phyloP scores from a whole-genome alignment of 1,140 invertebrate species.

The Cyphomyrmex costatus region DNA sequence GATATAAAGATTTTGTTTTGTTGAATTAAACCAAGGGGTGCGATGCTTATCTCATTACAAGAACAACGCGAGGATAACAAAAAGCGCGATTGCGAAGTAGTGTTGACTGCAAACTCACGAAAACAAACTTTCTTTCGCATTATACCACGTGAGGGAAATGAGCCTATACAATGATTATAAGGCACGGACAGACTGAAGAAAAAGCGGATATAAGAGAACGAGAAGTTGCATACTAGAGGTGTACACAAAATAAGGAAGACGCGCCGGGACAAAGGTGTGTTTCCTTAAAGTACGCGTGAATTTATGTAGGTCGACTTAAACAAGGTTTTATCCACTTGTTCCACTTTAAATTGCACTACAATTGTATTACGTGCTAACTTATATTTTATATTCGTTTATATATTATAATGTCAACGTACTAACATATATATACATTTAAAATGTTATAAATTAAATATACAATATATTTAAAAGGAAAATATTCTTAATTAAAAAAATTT shows the following conservation, averaged over 20 bases:
- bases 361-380: neutral
- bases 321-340: conserved; percentile 47
- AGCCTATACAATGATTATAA: conserved; percentile 55
- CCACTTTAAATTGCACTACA: conserved; percentile 2
- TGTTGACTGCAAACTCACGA: conserved; percentile 41
- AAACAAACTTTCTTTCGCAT: conserved; percentile 58
- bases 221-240: conserved; percentile 38
- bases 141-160: conserved; percentile 37
- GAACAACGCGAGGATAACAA: neutral
- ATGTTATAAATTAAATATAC: neutral
- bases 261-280: conserved; percentile 47
- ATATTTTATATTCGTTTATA: neutral
- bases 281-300: conserved; percentile 59
- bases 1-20: conserved; percentile 7
- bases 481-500: neutral
- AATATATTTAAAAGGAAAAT: neutral
- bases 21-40: conserved; percentile 30
- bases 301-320: conserved; percentile 51
- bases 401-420: neutral
- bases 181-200: conserved; percentile 19
- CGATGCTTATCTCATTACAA: conserved; percentile 25
- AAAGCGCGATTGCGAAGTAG: conserved; percentile 30
- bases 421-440: neutral
- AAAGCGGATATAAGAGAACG: conserved; percentile 27
- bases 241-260: conserved; percentile 46